Conservation (phyloP, 2,113 vertebrate genomes). For the Alexandromys fortis region DNA sequence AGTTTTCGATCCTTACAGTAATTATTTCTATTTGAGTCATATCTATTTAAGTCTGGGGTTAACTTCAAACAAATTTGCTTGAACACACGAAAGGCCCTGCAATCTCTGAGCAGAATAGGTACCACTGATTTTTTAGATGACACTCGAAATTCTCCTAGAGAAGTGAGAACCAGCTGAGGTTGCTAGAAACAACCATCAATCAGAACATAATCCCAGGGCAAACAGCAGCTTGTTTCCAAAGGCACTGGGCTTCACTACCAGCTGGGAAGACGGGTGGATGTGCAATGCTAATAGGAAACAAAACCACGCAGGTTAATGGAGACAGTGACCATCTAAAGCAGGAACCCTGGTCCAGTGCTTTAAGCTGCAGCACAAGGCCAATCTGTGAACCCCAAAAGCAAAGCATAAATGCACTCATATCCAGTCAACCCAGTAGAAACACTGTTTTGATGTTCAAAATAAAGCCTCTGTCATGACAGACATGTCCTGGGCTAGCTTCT, state of each 20-base stretch:
- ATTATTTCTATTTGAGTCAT: constrained; percentile 82
- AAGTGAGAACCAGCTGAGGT: constrained; percentile 25
- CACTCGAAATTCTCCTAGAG: constrained; percentile 63
- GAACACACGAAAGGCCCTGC: constrained; percentile 57
- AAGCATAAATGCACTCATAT: neutral
- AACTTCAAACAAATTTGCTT: constrained; percentile 77
- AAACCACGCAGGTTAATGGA: neutral
- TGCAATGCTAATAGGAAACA: too few relatives aligned
- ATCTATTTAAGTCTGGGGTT: constrained; percentile 78
- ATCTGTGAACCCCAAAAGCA: neutral
- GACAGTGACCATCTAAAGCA: neutral
- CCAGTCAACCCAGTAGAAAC: neutral
- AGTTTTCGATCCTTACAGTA: constrained; percentile 77
- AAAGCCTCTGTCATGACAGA: neutral
- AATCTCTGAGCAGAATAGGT: constrained; percentile 22
- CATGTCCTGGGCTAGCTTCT: neutral
- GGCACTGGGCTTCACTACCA: neutral
- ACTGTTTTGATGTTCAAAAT: neutral
- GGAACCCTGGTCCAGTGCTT: neutral
- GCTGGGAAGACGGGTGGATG: neutral
- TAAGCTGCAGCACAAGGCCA: neutral
- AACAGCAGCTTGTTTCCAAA: neutral
- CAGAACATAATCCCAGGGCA: constrained; percentile 13
- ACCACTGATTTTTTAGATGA: neutral
- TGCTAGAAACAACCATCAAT: neutral